Evolutionary conservation across 2,797 vertebrate species (phyloP).

Genomic region (Onychomys leucogaster): DNA sequence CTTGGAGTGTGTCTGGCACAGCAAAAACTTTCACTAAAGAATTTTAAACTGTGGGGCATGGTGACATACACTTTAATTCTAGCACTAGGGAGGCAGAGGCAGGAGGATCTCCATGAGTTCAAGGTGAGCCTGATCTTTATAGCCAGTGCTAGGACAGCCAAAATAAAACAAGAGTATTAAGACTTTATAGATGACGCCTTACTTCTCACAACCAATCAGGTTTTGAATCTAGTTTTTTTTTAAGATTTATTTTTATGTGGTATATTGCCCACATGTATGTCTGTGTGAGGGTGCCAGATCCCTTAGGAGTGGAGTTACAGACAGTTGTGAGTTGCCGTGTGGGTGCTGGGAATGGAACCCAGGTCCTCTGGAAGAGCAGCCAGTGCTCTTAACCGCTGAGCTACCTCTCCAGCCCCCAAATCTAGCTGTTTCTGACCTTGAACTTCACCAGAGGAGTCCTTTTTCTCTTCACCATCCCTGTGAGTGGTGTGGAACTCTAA

Average conservation of each 20-base stretch:
- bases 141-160: background rate
- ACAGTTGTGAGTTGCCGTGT: background rate
- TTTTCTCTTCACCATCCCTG: background rate
- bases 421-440: background rate
- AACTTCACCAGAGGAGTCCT: background rate
- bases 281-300: background rate
- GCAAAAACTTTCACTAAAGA: background rate
- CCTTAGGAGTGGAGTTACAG: background rate
- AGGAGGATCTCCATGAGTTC: background rate
- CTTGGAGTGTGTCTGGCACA: background rate
- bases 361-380: background rate
- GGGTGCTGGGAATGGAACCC: background rate
- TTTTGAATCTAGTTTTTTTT: constrained; percentile 9
- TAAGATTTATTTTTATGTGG: background rate
- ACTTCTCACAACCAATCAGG: background rate
- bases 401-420: background rate
- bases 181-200: background rate
- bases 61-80: background rate
- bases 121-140: background rate
- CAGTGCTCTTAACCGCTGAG: background rate
- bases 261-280: background rate
- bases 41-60: background rate
- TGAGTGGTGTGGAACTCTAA: background rate
- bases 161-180: background rate
- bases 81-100: background rate